phyloP scores from a whole-genome alignment of 2,113 vertebrate species.

The Arizona elegans region DNA sequence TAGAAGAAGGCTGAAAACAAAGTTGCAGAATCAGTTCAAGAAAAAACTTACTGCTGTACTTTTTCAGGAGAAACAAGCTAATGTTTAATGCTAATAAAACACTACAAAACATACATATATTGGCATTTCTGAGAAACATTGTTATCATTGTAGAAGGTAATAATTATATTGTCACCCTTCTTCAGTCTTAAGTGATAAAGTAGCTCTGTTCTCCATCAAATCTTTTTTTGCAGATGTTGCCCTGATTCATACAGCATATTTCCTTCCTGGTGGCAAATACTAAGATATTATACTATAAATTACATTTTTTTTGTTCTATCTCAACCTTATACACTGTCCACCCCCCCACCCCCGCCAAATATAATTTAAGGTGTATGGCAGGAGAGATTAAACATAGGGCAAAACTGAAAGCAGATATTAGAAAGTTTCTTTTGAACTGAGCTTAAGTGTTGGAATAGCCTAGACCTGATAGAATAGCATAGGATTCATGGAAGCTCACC shows the following conservation, averaged over 20 bases:
- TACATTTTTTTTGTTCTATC: not conserved
- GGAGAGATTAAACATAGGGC: not conserved
- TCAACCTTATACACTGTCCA: not conserved
- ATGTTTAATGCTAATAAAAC: not conserved
- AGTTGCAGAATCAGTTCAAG: not conserved
- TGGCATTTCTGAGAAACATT: not conserved
- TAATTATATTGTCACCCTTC: not conserved
- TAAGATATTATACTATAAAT: not conserved
- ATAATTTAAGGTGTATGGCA: not conserved
- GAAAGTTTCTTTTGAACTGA: not conserved
- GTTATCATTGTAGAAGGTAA: not conserved
- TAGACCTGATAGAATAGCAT: not conserved
- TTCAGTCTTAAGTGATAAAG: not conserved
- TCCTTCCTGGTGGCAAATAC: not conserved
- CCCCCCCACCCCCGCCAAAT: accelerated
- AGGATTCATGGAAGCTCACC: not conserved
- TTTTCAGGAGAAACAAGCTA: not conserved
- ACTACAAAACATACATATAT: not conserved
- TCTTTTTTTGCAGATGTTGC: not conserved
- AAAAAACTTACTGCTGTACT: not conserved
- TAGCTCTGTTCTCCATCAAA: not conserved
- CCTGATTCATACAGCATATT: not conserved
- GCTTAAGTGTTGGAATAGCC: not conserved
- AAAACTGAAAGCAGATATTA: not conserved
- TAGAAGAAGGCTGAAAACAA: not conserved